These are phyloP conservation scores for Amazona vittata DNA, from an alignment of 2,113 vertebrate species.

Conservation along the genomic window DNA sequence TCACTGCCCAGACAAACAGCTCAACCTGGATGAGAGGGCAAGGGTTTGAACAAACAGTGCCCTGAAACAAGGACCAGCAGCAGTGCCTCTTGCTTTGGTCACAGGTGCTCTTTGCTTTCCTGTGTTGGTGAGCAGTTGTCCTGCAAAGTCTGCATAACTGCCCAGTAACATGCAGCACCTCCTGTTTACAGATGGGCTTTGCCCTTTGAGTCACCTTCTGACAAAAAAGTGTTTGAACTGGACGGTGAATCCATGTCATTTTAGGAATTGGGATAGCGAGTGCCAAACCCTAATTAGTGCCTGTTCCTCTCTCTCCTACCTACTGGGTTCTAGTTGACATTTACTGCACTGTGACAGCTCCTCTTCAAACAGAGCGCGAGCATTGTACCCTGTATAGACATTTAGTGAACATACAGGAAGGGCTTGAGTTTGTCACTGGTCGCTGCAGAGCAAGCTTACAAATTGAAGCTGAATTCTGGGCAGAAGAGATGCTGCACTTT, in stretches of 20 bases:
- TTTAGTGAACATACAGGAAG: neutral
- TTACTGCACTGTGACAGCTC: neutral
- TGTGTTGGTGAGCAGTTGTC: neutral
- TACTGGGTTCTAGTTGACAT: neutral
- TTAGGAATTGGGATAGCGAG: neutral
- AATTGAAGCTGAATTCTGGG: neutral
- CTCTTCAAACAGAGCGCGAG: rapidly evolving
- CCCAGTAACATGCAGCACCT: neutral
- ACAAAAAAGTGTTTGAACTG: neutral
- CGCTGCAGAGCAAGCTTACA: neutral
- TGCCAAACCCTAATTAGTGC: neutral
- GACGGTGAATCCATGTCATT: neutral
- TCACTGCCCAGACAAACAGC: neutral
- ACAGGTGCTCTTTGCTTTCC: neutral
- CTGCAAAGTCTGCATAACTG: neutral
- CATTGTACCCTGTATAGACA: too few species aligned
- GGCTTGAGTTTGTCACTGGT: neutral
- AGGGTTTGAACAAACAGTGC: neutral
- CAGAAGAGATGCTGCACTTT: neutral
- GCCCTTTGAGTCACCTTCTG: neutral
- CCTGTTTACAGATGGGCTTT: neutral
- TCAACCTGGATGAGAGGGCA: neutral
- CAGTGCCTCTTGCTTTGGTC: neutral
- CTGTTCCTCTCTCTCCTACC: neutral
- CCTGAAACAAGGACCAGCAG: rapidly evolving